These are phyloP conservation scores for Sterrhoptilus dennistouni DNA, from an alignment of 2,113 vertebrate genomes.

Conservation along the genomic window DNA sequence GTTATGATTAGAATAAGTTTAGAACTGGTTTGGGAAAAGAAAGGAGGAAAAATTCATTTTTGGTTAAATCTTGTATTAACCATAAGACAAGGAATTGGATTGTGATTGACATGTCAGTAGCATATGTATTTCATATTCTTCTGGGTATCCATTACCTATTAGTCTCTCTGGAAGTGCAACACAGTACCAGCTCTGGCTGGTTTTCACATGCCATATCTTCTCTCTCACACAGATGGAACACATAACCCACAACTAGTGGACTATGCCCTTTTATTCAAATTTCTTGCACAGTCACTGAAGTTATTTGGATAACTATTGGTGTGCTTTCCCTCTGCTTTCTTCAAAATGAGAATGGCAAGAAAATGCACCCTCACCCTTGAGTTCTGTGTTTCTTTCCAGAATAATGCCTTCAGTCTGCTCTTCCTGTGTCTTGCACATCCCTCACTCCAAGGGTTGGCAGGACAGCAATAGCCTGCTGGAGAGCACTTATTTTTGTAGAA, in stretches of 20 bases:
- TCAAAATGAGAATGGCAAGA: not conserved
- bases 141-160: not conserved
- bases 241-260: not conserved
- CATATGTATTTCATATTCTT: not conserved
- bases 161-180: not conserved
- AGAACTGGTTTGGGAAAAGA: not conserved
- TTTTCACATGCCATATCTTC: not conserved
- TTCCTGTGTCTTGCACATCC: not conserved
- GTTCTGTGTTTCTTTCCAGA: not conserved
- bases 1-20: not conserved
- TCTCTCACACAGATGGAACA: not conserved
- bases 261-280: not conserved
- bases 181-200: not conserved
- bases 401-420: not conserved
- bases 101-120: not conserved
- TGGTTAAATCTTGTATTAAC: not conserved
- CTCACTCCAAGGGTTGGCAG: not conserved
- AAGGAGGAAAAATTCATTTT: not conserved
- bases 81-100: not conserved
- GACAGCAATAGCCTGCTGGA: not conserved
- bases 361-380: not conserved
- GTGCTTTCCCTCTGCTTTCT: not conserved
- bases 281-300: not conserved
- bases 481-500: not conserved
- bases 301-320: not conserved